A percentile compares a stretch with the other conserved stretches of the same genome.
Evolutionary conservation across 2,797 vertebrate species (phyloP).

Genomic region (Pseudochirops corinnae): DNA sequence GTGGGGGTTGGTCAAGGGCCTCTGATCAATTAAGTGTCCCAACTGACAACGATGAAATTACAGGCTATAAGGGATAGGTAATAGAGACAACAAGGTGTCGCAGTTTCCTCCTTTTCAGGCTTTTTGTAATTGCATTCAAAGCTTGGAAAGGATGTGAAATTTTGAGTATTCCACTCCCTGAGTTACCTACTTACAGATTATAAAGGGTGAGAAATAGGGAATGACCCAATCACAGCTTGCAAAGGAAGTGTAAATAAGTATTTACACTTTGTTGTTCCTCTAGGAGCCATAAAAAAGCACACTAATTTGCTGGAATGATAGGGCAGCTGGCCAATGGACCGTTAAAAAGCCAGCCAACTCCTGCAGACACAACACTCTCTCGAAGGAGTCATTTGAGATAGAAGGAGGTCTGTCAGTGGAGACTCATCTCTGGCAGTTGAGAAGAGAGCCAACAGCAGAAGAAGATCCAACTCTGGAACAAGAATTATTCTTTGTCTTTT

Average conservation of each 20-base stretch:
- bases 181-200: neutral
- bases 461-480: neutral
- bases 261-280: neutral
- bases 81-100: neutral
- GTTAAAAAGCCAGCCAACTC: neutral
- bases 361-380: neutral
- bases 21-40: neutral
- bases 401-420: neutral
- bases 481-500: neutral
- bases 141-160: neutral
- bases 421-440: neutral
- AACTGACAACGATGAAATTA: neutral
- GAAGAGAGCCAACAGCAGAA: neutral
- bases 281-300: neutral
- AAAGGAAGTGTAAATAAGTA: conserved; percentile 3
- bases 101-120: neutral
- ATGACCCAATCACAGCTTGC: neutral
- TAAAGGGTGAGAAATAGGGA: neutral
- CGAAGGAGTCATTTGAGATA: neutral
- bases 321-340: neutral
- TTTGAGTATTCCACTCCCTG: neutral
- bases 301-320: neutral
- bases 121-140: neutral
- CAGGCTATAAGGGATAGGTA: neutral
- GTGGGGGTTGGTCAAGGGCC: neutral